Evolutionary conservation across 2,113 vertebrate species (phyloP), one percentile per base, ranked within the genome.

Genomic region (Halichoerus grypus): DNA sequence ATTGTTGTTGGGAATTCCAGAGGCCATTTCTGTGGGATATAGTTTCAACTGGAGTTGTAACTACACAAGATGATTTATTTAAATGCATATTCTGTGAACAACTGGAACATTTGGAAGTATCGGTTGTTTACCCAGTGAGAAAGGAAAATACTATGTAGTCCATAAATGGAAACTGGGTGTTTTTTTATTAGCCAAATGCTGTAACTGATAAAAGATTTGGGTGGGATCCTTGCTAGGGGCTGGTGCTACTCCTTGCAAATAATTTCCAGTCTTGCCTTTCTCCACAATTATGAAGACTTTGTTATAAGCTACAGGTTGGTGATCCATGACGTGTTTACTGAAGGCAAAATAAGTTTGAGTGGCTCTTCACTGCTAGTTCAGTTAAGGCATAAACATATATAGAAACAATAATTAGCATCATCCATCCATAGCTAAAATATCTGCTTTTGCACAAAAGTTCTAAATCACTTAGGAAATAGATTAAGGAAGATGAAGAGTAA

Each of bases 11-110:
- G 3, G 80, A 83, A 49, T 79, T 89, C 85, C 55, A n/a, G 33
- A 53, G 59, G 51, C 59, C 91, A 95, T 87, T 94, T 96, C 5
- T 80, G 11, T 79, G 10, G 0, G 6, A 95, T 89, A 49, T 31
- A 53, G 80, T 16, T 97, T 97, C 46, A 96, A 0, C 11, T 18
- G 55, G 28, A 94, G 28, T 98, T 92, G 49, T 97, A 96, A 97
- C 0, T 92, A 11, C 13, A 92, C 13, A 92, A 82, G 67, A 63
- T 4, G 74, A 24, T 72, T 72, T 79, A 36, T 80, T 5, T 63
- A 22, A 65, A 72, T 2, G 31, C 59, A 83, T 77, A 31, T 3
- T 2, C 63, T 95, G 53, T 86, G 36, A 81, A 67, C 26, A 85
- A 51, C 46, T 9, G 95, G 21, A 51, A 39, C 33, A 89, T 80